Evolutionary conservation across 2,888 invertebrate species (phyloP), one percentile per base, ranked within the genome.

Genomic region (Apocheima hispidaria): DNA sequence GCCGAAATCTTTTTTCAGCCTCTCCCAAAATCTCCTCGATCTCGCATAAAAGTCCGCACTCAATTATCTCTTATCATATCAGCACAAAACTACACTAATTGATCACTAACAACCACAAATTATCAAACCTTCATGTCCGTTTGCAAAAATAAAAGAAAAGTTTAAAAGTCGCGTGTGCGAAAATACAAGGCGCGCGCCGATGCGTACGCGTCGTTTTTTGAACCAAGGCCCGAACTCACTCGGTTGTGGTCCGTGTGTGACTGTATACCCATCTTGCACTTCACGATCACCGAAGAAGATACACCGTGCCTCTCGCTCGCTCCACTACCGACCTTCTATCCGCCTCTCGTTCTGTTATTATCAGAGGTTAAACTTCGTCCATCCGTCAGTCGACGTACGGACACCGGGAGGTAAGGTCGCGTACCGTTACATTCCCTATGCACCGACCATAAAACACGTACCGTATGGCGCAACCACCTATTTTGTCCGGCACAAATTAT

Each of bases 261-360:
- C 92, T 92, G 92, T 89, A 86, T 86, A 88, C 88, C 88, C 90
- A 92, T 92, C 92, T 90, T 87, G 89, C 87, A 88, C 90, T 88
- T 90, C 87, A 83, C 90, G 90, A 89, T 90, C 89, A 87, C 88
- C 89, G 90, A 92, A 92, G 92, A 92, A 90, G 92, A 92, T 86
- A 88, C 92, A 78, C 83, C 77, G 61, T 36, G 74, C 70, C 65
- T 90, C 89, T 69, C 83, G 64, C 76, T 91, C 84, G 63, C 78
- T 56, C 85, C 26, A 63, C 20, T 35, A 30, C 50, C 21, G 58
- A 53, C 63, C 55, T 57, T 65, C 71, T 86, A 80, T 78, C 35
- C 68, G 79, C 67, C 74, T 90, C 88, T 79, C 86, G 70, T 80
- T 91, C 86, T 81, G 86, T 87, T 91, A 92, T 91, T 92, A 92